Evolutionary conservation across 1,140 invertebrate species (phyloP), one percentile per base, ranked within the genome.

Genomic region (Drosophila eugracilis): DNA sequence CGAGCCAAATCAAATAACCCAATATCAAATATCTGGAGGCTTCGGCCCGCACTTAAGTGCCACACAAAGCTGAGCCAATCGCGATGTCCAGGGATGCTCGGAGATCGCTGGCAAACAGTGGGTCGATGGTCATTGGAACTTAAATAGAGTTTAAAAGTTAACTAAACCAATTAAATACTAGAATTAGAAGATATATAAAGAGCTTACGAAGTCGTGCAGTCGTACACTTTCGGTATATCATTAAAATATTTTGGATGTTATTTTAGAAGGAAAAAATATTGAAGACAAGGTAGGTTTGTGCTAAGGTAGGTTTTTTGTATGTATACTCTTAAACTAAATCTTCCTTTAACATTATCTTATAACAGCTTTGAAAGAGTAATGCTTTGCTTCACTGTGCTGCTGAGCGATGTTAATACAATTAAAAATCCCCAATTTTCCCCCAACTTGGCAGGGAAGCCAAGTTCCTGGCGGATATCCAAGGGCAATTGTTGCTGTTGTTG

Each of bases 381-480:
- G n/a, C 30, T 4, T 12, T 12, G 30, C 10, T 12, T 30, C 44
- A 47, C 44, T 47, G 44, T 47, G 14, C 44, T 24, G 12, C 57
- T 58, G 32, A 48, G 42, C 50, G 47, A 80, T 53, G 73, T 72
- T 85, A 85, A 85, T 86, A 73, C 73, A 85, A 88, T 88, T 88
- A 88, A 81, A 88, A 88, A 88, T 75, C 70, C 71, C 70, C 57
- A 71, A 85, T 47, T 81, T 48, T 47, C 65, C 53, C 59, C 42
- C 39, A 30, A 63, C 59, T 21, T 28, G 19, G 0, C 15, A 17
- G 22, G n/a, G 28, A 19, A 24, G 55, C 4, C 7, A 26, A 4
- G 37, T 19, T 24, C 19, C 36, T 50, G 26, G 63, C 19, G n/a
- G 48, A 54, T 75, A 50, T 19, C 32, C 4, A 14, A 41, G 49